Percentiles rank a stretch among this genome's conserved stretches.
These are phyloP conservation scores for Sylvicola fuscatus DNA, from an alignment of 2,888 invertebrate genomes.

Conservation along the genomic window DNA sequence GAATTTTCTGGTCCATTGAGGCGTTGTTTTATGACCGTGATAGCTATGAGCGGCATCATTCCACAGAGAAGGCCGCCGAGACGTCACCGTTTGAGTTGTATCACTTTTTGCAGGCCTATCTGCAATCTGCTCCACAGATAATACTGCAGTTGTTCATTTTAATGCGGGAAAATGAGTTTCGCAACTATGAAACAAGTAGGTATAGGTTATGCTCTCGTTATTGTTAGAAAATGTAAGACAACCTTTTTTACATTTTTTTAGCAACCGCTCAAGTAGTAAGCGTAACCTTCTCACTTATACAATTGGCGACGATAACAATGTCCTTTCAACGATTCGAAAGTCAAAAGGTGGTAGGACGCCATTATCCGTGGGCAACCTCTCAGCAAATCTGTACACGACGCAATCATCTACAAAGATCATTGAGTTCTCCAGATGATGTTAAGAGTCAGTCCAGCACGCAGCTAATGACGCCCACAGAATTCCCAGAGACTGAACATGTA, in stretches of 20 bases:
- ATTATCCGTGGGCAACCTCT: slow-evolving; percentile 47
- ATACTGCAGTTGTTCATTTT: slow-evolving; percentile 43
- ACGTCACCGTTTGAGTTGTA: slow-evolving; percentile 56
- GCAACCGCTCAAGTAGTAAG: slow-evolving; percentile 38
- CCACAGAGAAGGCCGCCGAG: slow-evolving; percentile 34
- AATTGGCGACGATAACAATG: slow-evolving; percentile 48
- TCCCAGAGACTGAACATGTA: slow-evolving; percentile 20
- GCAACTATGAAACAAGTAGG: slow-evolving; percentile 43
- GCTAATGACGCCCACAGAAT: slow-evolving; percentile 6
- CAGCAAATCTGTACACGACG: slow-evolving; percentile 16
- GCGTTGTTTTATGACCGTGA: slow-evolving; percentile 36
- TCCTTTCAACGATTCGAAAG: slow-evolving; percentile 58
- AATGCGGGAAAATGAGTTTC: slow-evolving; percentile 31
- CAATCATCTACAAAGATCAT: slow-evolving; percentile 7
- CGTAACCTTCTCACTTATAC: slow-evolving; percentile 41
- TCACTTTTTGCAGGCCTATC: slow-evolving; percentile 54
- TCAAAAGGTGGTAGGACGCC: slow-evolving; percentile 48
- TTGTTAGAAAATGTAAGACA: neutral
- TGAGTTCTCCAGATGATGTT: slow-evolving; percentile 6
- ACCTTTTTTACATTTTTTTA: neutral
- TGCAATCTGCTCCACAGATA: slow-evolving; percentile 56
- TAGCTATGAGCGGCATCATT: slow-evolving; percentile 35
- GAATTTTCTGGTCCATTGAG: slow-evolving; percentile 58
- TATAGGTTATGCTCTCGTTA: slow-evolving; percentile 4
- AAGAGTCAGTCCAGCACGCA: neutral